phyloP scores from a whole-genome alignment of 2,888 invertebrate species.

The Luperina testacea region DNA sequence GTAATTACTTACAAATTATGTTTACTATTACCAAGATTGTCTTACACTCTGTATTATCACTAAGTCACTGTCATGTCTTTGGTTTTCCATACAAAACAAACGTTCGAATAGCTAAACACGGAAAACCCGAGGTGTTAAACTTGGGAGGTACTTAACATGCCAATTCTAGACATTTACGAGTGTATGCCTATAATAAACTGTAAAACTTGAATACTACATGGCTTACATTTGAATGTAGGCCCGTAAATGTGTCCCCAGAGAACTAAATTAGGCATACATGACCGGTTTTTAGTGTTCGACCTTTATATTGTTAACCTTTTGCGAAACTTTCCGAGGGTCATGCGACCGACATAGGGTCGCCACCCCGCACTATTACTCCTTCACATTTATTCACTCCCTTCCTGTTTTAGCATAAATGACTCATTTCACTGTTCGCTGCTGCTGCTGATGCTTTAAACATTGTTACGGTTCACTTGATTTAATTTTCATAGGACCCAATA shows the following conservation, averaged over 20 bases:
- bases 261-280: conserved; percentile 72
- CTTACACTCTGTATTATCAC: neutral
- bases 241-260: conserved; percentile 59
- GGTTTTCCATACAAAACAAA: conserved; percentile 19
- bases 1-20: conserved; percentile 14
- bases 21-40: conserved; percentile 10
- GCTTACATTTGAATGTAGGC: conserved; percentile 35
- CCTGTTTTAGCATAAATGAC: conserved; percentile 63
- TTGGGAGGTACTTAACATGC: conserved; percentile 23
- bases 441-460: conserved; percentile 42
- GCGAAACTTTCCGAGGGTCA: conserved; percentile 71
- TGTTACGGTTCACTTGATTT: conserved; percentile 67
- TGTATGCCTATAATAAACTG: conserved; percentile 24
- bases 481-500: conserved; percentile 60
- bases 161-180: conserved; percentile 20
- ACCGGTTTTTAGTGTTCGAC: conserved; percentile 75
- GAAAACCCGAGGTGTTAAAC: conserved; percentile 30
- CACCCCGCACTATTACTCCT: conserved; percentile 63
- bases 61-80: neutral
- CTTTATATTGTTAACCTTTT: conserved; percentile 79
- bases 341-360: conserved; percentile 64
- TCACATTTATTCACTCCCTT: conserved; percentile 62
- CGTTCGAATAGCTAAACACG: conserved; percentile 20
- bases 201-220: conserved; percentile 23
- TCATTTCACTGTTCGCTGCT: conserved; percentile 53